Evolutionary conservation across 2,888 invertebrate species (phyloP).

Genomic region (Drosophila yooni): DNA sequence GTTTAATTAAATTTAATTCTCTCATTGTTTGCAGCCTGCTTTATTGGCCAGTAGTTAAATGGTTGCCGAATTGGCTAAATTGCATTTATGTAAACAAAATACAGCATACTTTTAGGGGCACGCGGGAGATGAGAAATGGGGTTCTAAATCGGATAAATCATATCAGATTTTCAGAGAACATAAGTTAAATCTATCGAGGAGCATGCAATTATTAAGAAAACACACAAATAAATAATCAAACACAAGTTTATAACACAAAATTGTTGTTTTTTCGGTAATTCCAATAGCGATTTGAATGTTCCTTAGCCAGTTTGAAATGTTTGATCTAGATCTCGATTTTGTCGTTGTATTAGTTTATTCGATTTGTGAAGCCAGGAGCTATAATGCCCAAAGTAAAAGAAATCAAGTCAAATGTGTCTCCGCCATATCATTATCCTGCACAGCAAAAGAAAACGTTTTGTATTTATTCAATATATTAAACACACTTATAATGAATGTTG

Average conservation of each 20-base stretch:
- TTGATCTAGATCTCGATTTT: no score
- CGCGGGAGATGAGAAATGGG: fast-evolving
- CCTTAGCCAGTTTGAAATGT: no score
- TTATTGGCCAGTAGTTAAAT: background rate
- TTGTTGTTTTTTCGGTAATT: background rate
- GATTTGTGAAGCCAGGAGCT: background rate
- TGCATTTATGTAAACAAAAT: background rate
- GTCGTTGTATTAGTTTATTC: background rate
- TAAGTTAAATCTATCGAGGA: background rate
- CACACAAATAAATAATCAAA: background rate
- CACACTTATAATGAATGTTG: background rate
- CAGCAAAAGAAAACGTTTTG: background rate
- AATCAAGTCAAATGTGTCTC: background rate
- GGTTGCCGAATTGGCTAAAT: background rate
- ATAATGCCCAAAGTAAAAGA: background rate
- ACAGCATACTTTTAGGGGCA: background rate
- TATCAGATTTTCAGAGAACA: background rate
- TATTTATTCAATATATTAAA: background rate
- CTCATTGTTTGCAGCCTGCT: background rate
- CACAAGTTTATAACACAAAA: background rate
- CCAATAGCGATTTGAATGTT: background rate
- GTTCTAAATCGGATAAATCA: background rate
- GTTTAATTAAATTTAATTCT: background rate
- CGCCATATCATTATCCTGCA: background rate
- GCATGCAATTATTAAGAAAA: background rate